Base-by-base conservation (phyloP, 2,888 invertebrate species). In the Coecobrya sp. region DNA sequence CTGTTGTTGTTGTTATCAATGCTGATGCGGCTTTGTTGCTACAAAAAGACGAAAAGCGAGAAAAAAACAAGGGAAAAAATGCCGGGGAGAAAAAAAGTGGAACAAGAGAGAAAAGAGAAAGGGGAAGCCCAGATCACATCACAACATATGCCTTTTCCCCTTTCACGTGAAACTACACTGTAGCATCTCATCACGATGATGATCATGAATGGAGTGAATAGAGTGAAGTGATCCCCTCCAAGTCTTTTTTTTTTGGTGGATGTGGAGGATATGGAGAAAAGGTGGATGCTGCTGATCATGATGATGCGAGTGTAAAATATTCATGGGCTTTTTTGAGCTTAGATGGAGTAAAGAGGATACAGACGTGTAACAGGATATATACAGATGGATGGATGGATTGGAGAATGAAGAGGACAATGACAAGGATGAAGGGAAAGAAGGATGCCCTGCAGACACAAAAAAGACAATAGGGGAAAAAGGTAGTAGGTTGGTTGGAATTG, bases 241-340 rank as follows among this genome's bases (percentile, higher is more conserved):
- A 55, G 19, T 55, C 13, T 55, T 55, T 55, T 13, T 16, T 49
- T 49, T 49, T 49, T 49, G 10, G 49, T 49, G 1, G 49, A 1
- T 49, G 49, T 3, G 19, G 55, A 55, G 55, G 55, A n/a, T n/a
- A n/a, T n/a, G n/a, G n/a, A n/a, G n/a, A 55, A 55, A 49, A 49
- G n/a, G 55, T 19, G n/a, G 68, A 30, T 27, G 68, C 45, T 25
- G 76, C 11, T 76, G 68, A 68, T 62, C 62, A 76, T 25, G 76
- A 45, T 76, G 68, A 68, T 62, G 79, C 81, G 49, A 73, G 81
- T 49, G 62, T 88, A 84, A 89, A 89, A 89, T 89, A 89, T 89
- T 89, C 89, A 89, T 89, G 82, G 82, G 82, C 65, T 81, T 88
- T n/a, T 82, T 73, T 19, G 73, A 25, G 73, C 45, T 73, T 45